Percentiles rank a stretch among this genome's conserved stretches.
Conservation (phyloP, 2,113 vertebrate genomes). For the Cephalopterus ornatus region DNA sequence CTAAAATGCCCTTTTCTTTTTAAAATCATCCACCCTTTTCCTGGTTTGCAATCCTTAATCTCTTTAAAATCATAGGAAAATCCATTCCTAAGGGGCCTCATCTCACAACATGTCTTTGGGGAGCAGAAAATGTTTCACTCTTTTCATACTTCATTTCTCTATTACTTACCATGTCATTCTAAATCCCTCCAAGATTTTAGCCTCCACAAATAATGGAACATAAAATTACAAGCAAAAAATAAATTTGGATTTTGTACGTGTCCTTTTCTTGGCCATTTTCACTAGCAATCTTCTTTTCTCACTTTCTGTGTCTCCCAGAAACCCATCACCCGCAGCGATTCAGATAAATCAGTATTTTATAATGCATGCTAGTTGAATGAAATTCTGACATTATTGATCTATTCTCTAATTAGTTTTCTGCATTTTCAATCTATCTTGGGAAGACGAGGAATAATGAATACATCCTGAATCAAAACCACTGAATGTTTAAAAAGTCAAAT, state of each 20-base stretch:
- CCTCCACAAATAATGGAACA: not conserved
- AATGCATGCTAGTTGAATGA: not conserved
- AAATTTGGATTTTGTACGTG: not conserved
- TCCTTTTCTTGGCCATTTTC: not conserved
- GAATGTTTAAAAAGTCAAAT: slow-evolving; percentile 43
- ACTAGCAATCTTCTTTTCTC: not conserved
- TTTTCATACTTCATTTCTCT: not conserved
- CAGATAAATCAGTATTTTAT: not conserved
- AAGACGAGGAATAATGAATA: not conserved
- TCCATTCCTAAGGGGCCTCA: not conserved
- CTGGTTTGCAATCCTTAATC: not conserved
- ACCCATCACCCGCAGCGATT: not conserved
- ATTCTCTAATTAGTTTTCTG: slow-evolving; percentile 14
- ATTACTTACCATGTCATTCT: not conserved
- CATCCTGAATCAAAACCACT: not conserved
- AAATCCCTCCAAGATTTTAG: not conserved
- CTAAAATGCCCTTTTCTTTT: not conserved
- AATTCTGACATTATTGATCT: slow-evolving; percentile 26
- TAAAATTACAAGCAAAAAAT: not conserved
- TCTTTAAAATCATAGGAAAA: not conserved
- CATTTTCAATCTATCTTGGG: not conserved
- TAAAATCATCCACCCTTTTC: not conserved
- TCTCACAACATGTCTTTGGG: not conserved
- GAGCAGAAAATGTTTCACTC: not conserved
- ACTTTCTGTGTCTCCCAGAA: not conserved